Conservation (phyloP, 1,140 invertebrate species). For the Cecropterus lyciades region DNA sequence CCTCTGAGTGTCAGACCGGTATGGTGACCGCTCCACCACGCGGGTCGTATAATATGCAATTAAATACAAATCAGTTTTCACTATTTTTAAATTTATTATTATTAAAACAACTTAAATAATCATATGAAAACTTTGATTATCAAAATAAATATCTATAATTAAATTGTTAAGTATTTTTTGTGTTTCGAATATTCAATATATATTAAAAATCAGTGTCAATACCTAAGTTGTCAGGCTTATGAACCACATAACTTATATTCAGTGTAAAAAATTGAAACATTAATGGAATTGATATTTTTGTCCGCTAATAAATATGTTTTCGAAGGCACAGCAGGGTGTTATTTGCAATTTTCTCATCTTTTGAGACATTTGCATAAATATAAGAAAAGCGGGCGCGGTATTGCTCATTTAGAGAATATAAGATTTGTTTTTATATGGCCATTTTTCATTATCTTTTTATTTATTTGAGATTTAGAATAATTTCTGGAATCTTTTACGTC, state of each 20-base stretch:
- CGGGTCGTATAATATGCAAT: too few species aligned
- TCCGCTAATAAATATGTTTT: slow-evolving; percentile 18
- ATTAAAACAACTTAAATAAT: too few species aligned
- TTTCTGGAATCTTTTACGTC: too few species aligned
- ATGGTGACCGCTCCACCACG: too few species aligned
- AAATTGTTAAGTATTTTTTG: too few species aligned
- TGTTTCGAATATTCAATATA: not conserved
- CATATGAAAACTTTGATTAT: too few species aligned
- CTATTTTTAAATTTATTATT: too few species aligned
- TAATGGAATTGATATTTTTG: slow-evolving; percentile 19
- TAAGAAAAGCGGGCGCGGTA: not conserved
- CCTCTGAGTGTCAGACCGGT: too few species aligned
- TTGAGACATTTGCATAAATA: slow-evolving; percentile 26
- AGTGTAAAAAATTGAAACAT: slow-evolving; percentile 7
- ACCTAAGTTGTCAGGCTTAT: too few species aligned
- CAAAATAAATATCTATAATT: too few species aligned
- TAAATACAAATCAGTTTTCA: too few species aligned
- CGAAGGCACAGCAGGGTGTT: slow-evolving; percentile 16
- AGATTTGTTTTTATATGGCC: not conserved
- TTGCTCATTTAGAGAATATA: not conserved
- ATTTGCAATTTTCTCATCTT: slow-evolving; percentile 18
- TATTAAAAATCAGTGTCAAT: not conserved
- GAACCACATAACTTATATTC: slow-evolving; percentile 1
- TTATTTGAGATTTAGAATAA: too few species aligned
- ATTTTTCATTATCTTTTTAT: not conserved